These are phyloP conservation scores for Apis laboriosa DNA, from an alignment of 1,140 invertebrate genomes.

Conservation along the genomic window DNA sequence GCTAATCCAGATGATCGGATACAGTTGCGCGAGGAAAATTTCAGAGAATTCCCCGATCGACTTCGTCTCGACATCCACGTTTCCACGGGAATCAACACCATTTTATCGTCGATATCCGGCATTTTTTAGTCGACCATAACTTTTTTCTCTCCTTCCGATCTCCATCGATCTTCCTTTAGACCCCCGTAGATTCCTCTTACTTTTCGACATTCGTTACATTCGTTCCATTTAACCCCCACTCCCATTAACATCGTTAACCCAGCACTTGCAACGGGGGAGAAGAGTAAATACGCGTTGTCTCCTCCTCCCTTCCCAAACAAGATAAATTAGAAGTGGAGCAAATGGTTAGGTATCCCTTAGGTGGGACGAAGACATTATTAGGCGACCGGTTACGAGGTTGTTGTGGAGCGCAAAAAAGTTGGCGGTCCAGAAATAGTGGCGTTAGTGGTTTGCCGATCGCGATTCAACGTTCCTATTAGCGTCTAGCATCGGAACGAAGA, in stretches of 20 bases:
- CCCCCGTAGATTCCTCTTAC: too few species aligned
- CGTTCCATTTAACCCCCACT: background rate
- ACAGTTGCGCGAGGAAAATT: slow-evolving; percentile 37
- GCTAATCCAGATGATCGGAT: slow-evolving; percentile 60
- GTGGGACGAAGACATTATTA: too few species aligned
- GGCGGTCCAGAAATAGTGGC: slow-evolving; percentile 27
- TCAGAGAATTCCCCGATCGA: slow-evolving; percentile 25
- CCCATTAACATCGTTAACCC: background rate
- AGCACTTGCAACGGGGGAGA: too few species aligned
- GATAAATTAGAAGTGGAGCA: too few species aligned
- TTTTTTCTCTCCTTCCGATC: too few species aligned
- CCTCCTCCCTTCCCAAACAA: too few species aligned
- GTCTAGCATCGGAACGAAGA: slow-evolving; percentile 32
- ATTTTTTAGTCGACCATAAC: too few species aligned
- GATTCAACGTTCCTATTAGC: slow-evolving; percentile 32
- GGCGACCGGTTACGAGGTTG: background rate
- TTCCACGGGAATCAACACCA: slow-evolving; percentile 29
- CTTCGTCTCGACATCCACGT: slow-evolving; percentile 46
- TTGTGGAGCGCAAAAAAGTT: background rate
- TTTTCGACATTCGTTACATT: too few species aligned
- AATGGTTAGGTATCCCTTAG: background rate
- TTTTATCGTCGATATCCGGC: background rate
- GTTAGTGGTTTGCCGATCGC: slow-evolving; percentile 25
- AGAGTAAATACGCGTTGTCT: too few species aligned
- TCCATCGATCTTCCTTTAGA: too few species aligned